Conservation (phyloP, 2,113 vertebrate genomes). For the Alligator sinensis region DNA sequence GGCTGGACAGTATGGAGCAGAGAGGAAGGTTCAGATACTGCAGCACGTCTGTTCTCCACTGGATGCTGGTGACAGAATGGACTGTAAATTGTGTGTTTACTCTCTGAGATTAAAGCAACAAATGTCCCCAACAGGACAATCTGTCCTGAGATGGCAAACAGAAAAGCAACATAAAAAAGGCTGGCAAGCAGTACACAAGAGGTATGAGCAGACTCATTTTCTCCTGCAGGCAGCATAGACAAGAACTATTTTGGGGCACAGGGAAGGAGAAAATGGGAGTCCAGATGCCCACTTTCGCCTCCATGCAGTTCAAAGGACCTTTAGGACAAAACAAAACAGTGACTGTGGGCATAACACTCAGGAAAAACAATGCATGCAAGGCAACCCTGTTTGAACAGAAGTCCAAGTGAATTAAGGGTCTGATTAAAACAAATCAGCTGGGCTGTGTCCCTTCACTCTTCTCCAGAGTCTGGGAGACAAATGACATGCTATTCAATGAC, state of each 20-base stretch:
- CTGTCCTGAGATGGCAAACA: background rate
- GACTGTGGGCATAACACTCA: background rate
- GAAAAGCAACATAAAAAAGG: background rate
- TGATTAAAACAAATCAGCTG: background rate
- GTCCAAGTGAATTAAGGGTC: background rate
- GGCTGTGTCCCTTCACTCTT: background rate
- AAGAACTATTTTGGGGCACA: conserved; percentile 15
- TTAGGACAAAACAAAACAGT: background rate
- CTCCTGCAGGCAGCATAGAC: background rate
- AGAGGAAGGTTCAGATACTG: background rate
- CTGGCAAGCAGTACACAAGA: background rate
- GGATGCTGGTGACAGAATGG: background rate
- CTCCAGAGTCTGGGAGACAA: background rate
- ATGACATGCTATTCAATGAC: background rate
- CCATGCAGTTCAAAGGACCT: background rate
- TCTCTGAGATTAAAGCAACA: conserved; percentile 38
- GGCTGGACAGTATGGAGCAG: background rate
- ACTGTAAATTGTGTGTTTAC: conserved; percentile 12
- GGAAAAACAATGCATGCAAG: background rate
- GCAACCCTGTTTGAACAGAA: background rate
- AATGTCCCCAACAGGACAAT: background rate
- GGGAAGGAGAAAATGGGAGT: conserved; percentile 24
- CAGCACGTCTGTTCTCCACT: background rate
- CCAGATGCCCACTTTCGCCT: conserved; percentile 37
- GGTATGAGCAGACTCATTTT: background rate